These are phyloP conservation scores for Pseudeuparius sepicola DNA, from an alignment of 2,888 invertebrate species.

Conservation along the genomic window DNA sequence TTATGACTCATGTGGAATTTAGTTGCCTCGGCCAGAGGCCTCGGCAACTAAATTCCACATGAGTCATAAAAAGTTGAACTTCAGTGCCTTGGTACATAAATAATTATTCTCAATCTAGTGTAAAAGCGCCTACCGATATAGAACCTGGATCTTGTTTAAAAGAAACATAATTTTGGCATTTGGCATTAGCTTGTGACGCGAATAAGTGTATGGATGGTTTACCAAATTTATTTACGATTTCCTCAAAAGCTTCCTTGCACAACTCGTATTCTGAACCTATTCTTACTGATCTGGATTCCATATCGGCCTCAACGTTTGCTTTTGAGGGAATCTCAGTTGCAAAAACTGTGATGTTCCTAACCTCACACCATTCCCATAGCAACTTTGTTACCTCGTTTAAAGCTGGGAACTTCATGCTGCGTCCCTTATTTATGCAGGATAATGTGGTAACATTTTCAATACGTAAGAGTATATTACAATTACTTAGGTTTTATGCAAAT, in stretches of 20 bases:
- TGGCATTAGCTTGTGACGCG: neutral
- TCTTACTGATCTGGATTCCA: neutral
- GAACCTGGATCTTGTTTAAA: no score
- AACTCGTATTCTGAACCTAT: neutral
- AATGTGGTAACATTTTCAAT: neutral
- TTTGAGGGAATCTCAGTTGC: constrained; percentile 2
- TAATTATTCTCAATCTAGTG: no score
- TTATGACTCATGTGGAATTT: no score
- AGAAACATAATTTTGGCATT: constrained; percentile 1
- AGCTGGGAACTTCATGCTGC: neutral
- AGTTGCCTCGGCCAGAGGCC: no score
- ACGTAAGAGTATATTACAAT: constrained; percentile 1
- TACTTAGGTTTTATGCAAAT: no score
- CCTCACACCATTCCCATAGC: constrained; percentile 1
- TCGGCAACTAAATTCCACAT: no score
- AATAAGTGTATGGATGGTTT: neutral
- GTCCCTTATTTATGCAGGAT: neutral
- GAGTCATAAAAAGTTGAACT: no score
- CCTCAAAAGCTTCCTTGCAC: neutral
- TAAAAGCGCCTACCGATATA: no score
- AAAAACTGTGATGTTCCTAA: neutral
- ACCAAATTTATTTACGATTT: constrained; percentile 1
- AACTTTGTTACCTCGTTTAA: neutral
- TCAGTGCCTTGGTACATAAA: no score
- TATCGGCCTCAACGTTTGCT: neutral